Evolutionary conservation across 2,888 invertebrate genomes (phyloP).

Genomic region (Netelia virgata): DNA sequence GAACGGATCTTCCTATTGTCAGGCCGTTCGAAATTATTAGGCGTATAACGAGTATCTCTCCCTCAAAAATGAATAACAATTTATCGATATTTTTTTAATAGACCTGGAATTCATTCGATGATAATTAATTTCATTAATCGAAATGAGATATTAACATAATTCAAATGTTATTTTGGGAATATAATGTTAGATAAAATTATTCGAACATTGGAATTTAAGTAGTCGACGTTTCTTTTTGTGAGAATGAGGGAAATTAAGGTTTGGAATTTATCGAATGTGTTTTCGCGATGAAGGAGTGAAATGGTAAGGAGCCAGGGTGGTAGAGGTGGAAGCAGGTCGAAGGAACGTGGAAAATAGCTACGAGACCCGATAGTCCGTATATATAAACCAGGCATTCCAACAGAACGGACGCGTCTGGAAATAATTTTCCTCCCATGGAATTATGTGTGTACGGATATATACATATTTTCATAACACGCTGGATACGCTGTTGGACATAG

Average conservation of each 20-base stretch:
- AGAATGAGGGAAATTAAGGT: not conserved
- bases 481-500: not conserved
- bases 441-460: conserved; percentile 1
- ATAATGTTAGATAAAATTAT: not conserved
- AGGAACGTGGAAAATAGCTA: conserved; percentile 34
- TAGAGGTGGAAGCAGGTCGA: conserved; percentile 33
- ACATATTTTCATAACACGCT: conserved; percentile 9
- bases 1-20: not conserved
- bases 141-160: too few relatives aligned
- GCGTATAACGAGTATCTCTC: too few relatives aligned
- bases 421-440: conserved; percentile 45
- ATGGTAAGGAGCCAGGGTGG: conserved; percentile 1
- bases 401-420: conserved; percentile 55
- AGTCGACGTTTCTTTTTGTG: not conserved
- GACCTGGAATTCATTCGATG: too few relatives aligned
- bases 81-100: too few relatives aligned
- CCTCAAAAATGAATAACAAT: too few relatives aligned
- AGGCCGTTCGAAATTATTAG: too few relatives aligned
- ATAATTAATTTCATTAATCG: too few relatives aligned
- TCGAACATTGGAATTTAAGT: not conserved
- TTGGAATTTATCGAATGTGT: conserved; percentile 44
- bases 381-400: conserved; percentile 55
- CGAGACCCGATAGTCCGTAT: conserved; percentile 33
- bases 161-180: too few relatives aligned
- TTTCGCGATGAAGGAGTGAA: conserved; percentile 39